Evolutionary conservation across 2,113 vertebrate genomes (phyloP), one percentile per base, ranked within the genome.

Genomic region (Prionailurus bengalensis): DNA sequence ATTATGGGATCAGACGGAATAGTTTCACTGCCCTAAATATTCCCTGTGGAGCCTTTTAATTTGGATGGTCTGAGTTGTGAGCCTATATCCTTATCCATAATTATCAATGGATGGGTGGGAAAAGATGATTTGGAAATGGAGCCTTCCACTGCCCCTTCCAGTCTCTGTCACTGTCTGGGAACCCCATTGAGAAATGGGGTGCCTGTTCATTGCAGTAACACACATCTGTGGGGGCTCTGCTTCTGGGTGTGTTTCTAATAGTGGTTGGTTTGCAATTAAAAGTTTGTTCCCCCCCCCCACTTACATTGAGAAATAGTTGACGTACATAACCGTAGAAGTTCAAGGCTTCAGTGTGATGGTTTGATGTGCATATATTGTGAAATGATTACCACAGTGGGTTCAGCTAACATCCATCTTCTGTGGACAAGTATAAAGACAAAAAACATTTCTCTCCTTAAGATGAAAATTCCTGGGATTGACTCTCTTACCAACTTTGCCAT

Each of bases 261-360:
- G 95, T 82, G 55, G 81, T 98, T 98, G 98, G 95, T 97, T 98
- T 98, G 92, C 97, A 95, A 97, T 98, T 1, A 53, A 31, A 92
- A 82, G 76, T 45, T 45, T 45, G 45, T 45, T 9, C 97, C 61
- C 27, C 16, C 29, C 27, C 27, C 29, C 3, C 8, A 45, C 42
- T 48, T 78, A 31, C 51, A 19, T 78, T 31, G 74, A 31, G 27
- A 48, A 31, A 48, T 78, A 78, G 48, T 78, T 45, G 23, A 74
- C 0, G 6, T 29, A 45, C 25, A 29, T 45, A 25, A 15, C 29
- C 17, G 15, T 78, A 10, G 3, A 51, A 78, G 74, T 78, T 19
- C 48, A 78, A 78, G 27, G 45, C 45, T 51, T 31, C 15, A 17
- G 13, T 4, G 1, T 78, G 42, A 78, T 51, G 74, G 29, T 78